Percentiles rank a stretch among this genome's conserved stretches.
These are phyloP conservation scores for Macrobrachium rosenbergii DNA, from an alignment of 1,140 invertebrate genomes.

Conservation along the genomic window DNA sequence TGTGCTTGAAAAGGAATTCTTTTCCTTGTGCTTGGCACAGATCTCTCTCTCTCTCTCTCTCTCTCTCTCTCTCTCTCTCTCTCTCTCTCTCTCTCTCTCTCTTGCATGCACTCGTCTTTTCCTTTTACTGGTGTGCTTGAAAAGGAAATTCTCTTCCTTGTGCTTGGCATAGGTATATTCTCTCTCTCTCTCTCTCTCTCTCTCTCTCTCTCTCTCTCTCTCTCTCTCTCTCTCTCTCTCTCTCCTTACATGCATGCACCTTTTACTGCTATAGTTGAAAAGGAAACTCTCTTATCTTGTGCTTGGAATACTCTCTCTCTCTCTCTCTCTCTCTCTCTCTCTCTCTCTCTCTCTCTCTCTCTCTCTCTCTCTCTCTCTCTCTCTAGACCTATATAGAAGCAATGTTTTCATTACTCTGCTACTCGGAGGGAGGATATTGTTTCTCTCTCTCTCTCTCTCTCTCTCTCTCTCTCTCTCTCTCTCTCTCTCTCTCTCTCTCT, in stretches of 20 bases:
- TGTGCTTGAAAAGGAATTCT: no score
- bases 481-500: neutral
- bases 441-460: neutral
- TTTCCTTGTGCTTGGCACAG: no score
- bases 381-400: no score
- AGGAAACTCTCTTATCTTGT: neutral
- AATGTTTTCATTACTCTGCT: no score
- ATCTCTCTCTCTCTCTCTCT: no score
- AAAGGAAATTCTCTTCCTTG: no score
- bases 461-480: neutral
- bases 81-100: neutral
- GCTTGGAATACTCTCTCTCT: neutral
- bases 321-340: no score
- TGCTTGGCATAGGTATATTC: no score
- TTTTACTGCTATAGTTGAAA: no score
- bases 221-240: neutral
- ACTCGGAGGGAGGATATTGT: neutral
- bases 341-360: neutral
- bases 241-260: neutral
- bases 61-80: slow-evolving; percentile 1
- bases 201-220: slow-evolving; percentile 3
- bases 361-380: neutral
- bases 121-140: no score
- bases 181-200: no score
- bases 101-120: no score